Percentiles rank a stretch among this genome's conserved stretches.
Conservation (phyloP, 2,888 invertebrate species). For the Nineta flava region DNA sequence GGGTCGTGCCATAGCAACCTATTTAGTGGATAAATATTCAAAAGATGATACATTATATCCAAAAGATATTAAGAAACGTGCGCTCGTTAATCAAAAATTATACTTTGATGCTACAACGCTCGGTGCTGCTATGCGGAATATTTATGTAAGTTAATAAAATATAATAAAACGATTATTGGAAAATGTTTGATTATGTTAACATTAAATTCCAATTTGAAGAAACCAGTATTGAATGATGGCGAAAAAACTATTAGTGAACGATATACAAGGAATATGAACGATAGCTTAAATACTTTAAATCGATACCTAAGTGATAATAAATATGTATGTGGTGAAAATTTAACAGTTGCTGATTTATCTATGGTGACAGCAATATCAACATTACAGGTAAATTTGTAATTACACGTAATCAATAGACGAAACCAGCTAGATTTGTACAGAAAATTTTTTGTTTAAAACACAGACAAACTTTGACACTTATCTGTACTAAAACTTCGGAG, state of each 20-base stretch:
- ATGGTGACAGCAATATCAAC: slow-evolving; percentile 38
- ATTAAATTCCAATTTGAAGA: slow-evolving; percentile 24
- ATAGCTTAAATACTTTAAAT: slow-evolving; percentile 39
- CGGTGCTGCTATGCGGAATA: slow-evolving; percentile 37
- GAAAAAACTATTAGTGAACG: slow-evolving; percentile 36
- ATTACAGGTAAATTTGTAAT: slow-evolving; percentile 38
- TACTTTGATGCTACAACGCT: slow-evolving; percentile 45
- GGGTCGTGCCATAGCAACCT: slow-evolving; percentile 46
- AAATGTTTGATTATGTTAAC: slow-evolving; percentile 26
- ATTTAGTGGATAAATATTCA: slow-evolving; percentile 42
- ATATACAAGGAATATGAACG: slow-evolving; percentile 36
- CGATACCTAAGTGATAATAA: slow-evolving; percentile 36
- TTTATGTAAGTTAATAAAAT: no score
- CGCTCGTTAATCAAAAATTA: slow-evolving; percentile 42
- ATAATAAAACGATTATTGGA: slow-evolving; percentile 31
- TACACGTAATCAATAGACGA: no score
- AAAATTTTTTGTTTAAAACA: no score
- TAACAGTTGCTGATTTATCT: slow-evolving; percentile 48
- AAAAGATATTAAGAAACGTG: slow-evolving; percentile 35
- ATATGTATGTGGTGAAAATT: slow-evolving; percentile 42
- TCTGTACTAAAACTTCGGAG: no score
- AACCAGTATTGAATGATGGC: slow-evolving; percentile 40
- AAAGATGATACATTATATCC: slow-evolving; percentile 44
- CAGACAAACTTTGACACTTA: no score
- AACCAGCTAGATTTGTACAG: no score